Conservation (phyloP, 1,140 invertebrate genomes). For the Pseudomyrmex dendroicus region DNA sequence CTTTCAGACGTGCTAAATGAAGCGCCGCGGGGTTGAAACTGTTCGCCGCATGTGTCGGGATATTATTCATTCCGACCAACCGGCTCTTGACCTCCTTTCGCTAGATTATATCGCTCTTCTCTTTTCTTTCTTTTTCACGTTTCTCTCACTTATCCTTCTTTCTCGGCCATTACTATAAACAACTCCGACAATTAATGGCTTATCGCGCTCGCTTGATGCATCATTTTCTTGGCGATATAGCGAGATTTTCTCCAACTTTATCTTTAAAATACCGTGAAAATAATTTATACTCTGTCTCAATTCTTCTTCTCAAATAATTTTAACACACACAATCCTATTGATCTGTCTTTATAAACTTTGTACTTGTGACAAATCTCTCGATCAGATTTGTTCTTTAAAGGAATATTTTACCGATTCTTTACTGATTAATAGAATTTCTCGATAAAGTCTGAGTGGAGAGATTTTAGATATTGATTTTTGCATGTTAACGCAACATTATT, state of each 20-base stretch:
- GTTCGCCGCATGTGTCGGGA: conserved; percentile 68
- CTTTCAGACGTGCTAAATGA: conserved; percentile 60
- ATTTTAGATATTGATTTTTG: conserved; percentile 30
- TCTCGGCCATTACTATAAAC: conserved; percentile 53
- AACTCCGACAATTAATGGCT: conserved; percentile 49
- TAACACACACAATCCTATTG: not conserved
- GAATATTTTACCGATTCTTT: no score
- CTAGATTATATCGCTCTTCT: conserved; percentile 23
- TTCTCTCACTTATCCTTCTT: conserved; percentile 18
- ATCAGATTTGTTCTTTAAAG: not conserved
- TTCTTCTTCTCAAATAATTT: not conserved
- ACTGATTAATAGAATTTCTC: not conserved
- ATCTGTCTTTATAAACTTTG: not conserved
- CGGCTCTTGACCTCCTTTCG: conserved; percentile 50
- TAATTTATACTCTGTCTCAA: not conserved
- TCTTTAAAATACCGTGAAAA: not conserved
- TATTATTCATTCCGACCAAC: conserved; percentile 69
- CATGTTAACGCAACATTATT: conserved; percentile 48
- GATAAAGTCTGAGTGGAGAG: not conserved
- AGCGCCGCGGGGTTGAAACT: conserved; percentile 58
- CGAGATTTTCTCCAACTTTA: conserved; percentile 21
- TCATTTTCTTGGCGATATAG: conserved; percentile 11
- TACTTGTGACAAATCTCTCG: not conserved
- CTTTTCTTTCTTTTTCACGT: not conserved
- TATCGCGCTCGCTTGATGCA: not conserved